Base-by-base conservation (phyloP, 2,113 vertebrate species). In the Nycticorax nycticorax region DNA sequence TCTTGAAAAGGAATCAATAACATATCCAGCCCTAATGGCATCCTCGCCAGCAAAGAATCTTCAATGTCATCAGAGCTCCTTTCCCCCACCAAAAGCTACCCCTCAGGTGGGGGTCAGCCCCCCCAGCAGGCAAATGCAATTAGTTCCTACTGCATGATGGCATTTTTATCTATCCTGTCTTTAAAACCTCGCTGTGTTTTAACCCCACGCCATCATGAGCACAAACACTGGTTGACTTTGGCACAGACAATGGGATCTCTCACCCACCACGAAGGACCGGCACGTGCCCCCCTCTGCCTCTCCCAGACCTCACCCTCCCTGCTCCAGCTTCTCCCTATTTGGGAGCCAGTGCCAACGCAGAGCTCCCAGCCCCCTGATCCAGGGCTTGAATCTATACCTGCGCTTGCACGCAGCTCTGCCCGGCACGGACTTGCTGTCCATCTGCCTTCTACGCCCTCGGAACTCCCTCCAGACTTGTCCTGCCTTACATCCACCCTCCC, bases 341-440 rank as follows among this genome's bases (percentile, higher is more conserved):
- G 33, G 37, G 69, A 53, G 68, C 28, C 39, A 78, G 27, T 7
- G n/a, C 22, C 71, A 57, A 14, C 10, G 8, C 55, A 33, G 53
- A 77, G 71, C 56, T 76, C 66, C 71, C 48, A 19, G 27, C 35
- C 27, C 56, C 62, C 62, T 6, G 33, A 8, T 8, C 53, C 64
- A 4, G 8, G 9, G 8, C 35, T n/a, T 20, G 9, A 20, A 39
- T 3, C 74, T 47, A 3, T 3, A 3, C 27, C 76, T 6, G 27
- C 1, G 1, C 69, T 5, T 24, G 33, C 53, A 43, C 27, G 15
- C 7, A 1, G 3, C 5, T 8, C 60, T 74, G 16, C 27, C n/a
- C 1, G 1, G 4, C 21, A 28, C 12, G 1, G 73, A 3, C 41
- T 21, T 32, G 37, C 27, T 22, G 1, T 10, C 47, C 1, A 0